A percentile compares a stretch with the other conserved stretches of the same genome.
These are phyloP conservation scores for Tetranychus piercei DNA, from an alignment of 2,888 invertebrate species.

Conservation along the genomic window DNA sequence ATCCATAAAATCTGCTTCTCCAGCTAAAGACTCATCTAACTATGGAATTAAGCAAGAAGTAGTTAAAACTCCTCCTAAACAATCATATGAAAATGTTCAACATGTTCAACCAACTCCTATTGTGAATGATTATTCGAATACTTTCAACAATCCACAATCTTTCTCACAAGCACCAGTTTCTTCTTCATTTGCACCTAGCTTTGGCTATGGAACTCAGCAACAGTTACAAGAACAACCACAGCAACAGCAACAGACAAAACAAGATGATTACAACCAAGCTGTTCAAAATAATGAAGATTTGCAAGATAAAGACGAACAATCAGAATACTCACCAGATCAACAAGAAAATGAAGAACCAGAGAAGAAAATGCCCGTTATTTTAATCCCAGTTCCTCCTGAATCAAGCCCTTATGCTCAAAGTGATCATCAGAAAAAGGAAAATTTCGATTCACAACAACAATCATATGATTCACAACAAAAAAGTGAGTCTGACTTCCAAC, in stretches of 20 bases:
- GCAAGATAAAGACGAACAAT: neutral
- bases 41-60: neutral
- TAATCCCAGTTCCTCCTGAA: neutral
- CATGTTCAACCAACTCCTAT: neutral
- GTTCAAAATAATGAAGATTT: neutral
- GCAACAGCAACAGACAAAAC: neutral
- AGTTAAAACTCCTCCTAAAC: neutral
- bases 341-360: conserved; percentile 64
- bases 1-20: neutral
- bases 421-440: neutral
- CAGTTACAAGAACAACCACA: neutral
- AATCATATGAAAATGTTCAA: neutral
- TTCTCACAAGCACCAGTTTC: neutral
- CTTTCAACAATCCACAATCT: neutral
- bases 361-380: neutral
- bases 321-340: conserved; percentile 48
- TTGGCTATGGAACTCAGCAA: neutral
- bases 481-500: neutral
- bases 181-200: neutral
- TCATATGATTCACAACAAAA: neutral
- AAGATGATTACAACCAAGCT: neutral
- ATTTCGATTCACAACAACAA: neutral
- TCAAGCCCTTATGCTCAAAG: neutral
- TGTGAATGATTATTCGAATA: neutral
- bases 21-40: neutral